phyloP scores from a whole-genome alignment of 2,797 vertebrate genomes.

The Atherinosoma microstoma region DNA sequence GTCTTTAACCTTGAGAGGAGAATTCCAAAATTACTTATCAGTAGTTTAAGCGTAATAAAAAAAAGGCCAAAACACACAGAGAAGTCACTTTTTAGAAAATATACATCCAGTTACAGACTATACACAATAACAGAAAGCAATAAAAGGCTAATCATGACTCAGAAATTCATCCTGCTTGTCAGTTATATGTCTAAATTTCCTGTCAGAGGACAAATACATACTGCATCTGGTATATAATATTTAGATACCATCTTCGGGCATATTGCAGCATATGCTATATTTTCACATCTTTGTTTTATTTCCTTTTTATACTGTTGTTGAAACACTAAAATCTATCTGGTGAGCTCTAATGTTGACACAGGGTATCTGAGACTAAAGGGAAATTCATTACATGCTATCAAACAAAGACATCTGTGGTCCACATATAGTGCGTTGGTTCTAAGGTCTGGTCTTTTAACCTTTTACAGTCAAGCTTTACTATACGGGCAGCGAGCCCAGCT shows the following conservation, averaged over 20 bases:
- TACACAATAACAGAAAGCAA: too few relatives aligned
- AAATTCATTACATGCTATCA: conserved; percentile 36
- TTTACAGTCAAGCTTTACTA: conserved; percentile 65
- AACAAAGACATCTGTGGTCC: conserved; percentile 46
- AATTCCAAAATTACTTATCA: too few relatives aligned
- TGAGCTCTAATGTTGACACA: conserved; percentile 15
- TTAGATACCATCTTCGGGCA: conserved; percentile 45
- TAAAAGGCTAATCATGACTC: too few relatives aligned
- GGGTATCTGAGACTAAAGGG: neutral
- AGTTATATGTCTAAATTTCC: conserved; percentile 48
- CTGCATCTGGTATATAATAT: conserved; percentile 55
- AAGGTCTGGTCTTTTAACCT: conserved; percentile 68
- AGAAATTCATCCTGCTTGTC: conserved; percentile 27
- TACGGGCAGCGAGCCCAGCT: conserved; percentile 72
- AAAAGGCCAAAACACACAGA: too few relatives aligned
- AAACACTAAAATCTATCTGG: neutral
- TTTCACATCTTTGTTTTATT: neutral
- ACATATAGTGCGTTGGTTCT: conserved; percentile 54
- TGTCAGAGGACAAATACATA: conserved; percentile 57
- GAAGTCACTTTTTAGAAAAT: too few relatives aligned
- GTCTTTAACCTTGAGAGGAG: too few relatives aligned
- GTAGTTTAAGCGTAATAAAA: too few relatives aligned
- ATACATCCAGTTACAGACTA: too few relatives aligned
- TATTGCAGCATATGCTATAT: conserved; percentile 16
- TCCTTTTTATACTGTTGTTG: neutral